phyloP scores from a whole-genome alignment of 2,113 vertebrate genomes.

The Donacobius atricapilla region DNA sequence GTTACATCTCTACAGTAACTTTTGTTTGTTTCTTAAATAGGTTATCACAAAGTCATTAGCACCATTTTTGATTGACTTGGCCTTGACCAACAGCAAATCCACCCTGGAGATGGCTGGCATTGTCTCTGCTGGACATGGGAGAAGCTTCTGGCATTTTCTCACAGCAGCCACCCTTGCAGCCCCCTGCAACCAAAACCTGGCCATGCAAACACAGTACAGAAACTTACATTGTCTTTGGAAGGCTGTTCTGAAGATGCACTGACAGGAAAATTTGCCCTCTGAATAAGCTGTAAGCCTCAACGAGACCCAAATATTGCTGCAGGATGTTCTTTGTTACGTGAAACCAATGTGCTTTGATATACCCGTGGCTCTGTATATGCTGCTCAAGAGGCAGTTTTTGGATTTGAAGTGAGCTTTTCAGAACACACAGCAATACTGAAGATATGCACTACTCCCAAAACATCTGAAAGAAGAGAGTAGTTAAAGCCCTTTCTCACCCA shows the following conservation, averaged over 20 bases:
- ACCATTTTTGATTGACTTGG: no score
- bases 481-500: not conserved
- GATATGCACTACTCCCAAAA: not conserved
- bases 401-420: not conserved
- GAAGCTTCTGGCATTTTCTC: not conserved
- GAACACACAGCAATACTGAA: not conserved
- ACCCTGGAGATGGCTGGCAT: not conserved
- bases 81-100: not conserved
- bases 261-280: not conserved
- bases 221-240: not conserved
- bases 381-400: not conserved
- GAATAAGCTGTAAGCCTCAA: not conserved
- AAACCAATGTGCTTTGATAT: not conserved
- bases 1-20: no score
- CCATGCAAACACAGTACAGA: not conserved
- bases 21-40: not conserved
- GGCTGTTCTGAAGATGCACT: not conserved
- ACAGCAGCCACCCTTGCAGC: not conserved
- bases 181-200: fast-evolving
- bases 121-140: not conserved
- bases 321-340: not conserved
- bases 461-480: not conserved
- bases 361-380: not conserved
- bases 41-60: not conserved
- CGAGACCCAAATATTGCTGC: not conserved